phyloP scores from a whole-genome alignment of 2,888 invertebrate genomes.

The Ferrisia virgata region DNA sequence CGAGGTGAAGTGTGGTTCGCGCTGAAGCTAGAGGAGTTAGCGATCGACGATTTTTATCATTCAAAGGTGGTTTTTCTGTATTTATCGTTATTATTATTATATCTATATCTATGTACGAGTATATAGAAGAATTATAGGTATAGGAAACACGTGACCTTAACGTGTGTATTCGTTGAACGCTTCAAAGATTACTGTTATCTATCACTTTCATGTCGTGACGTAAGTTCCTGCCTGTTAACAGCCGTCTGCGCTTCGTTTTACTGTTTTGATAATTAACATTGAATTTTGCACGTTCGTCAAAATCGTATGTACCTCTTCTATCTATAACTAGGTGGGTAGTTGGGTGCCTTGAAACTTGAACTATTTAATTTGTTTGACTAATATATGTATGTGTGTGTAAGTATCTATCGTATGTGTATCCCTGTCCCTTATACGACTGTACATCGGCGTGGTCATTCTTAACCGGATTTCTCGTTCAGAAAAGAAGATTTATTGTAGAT shows the following conservation, averaged over 20 bases:
- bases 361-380: too few relatives aligned
- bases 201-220: constrained; percentile 17
- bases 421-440: too few relatives aligned
- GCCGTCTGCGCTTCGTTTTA: constrained; percentile 10
- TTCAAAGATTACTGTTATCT: background rate
- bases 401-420: too few relatives aligned
- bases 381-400: too few relatives aligned
- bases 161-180: background rate
- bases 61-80: background rate
- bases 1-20: background rate
- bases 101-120: too few relatives aligned
- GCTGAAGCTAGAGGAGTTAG: too few relatives aligned
- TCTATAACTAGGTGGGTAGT: background rate
- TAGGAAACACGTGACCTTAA: background rate
- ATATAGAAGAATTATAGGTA: background rate
- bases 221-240: constrained; percentile 8
- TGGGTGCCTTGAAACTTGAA: too few relatives aligned
- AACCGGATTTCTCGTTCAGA: too few relatives aligned
- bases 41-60: background rate
- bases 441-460: too few relatives aligned
- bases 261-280: constrained; percentile 11
- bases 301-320: background rate
- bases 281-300: background rate
- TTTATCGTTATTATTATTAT: too few relatives aligned
- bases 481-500: too few relatives aligned